Percentiles rank a stretch among this genome's conserved stretches.
Evolutionary conservation across 2,888 invertebrate genomes (phyloP).

Genomic region (Actias luna): DNA sequence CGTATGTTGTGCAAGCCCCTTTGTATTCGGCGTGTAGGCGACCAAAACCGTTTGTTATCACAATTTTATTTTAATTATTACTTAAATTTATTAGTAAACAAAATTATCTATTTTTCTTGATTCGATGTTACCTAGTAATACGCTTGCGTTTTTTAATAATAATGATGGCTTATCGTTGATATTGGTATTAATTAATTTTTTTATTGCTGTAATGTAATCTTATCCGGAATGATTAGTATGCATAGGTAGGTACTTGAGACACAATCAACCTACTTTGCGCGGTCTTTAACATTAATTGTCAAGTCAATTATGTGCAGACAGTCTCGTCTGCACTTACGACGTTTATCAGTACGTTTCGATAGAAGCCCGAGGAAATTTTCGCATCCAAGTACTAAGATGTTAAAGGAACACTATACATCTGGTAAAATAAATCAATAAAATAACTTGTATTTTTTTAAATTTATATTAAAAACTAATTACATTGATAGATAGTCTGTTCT

Average conservation of each 20-base stretch:
- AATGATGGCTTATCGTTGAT: no score
- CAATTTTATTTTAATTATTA: conserved; percentile 29
- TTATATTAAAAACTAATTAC: no score
- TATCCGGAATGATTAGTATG: neutral
- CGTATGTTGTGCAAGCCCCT: conserved; percentile 35
- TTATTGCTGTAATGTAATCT: neutral
- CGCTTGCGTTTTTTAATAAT: no score
- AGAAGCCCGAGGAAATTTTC: neutral
- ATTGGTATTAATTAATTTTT: neutral
- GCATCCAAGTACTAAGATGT: neutral
- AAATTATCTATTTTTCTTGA: no score
- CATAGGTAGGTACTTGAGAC: neutral
- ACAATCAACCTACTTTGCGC: neutral
- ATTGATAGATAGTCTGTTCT: no score
- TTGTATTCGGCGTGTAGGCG: conserved; percentile 39
- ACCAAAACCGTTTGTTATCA: conserved; percentile 28
- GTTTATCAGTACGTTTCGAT: neutral
- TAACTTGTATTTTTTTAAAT: no score
- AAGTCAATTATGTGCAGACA: neutral
- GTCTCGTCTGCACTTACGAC: neutral
- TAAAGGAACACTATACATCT: neutral
- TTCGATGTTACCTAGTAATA: no score
- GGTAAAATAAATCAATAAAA: no score
- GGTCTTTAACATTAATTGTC: neutral
- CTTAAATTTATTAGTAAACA: no score